Conservation (phyloP, 2,113 vertebrate species). For the Xiphophorus hellerii region DNA sequence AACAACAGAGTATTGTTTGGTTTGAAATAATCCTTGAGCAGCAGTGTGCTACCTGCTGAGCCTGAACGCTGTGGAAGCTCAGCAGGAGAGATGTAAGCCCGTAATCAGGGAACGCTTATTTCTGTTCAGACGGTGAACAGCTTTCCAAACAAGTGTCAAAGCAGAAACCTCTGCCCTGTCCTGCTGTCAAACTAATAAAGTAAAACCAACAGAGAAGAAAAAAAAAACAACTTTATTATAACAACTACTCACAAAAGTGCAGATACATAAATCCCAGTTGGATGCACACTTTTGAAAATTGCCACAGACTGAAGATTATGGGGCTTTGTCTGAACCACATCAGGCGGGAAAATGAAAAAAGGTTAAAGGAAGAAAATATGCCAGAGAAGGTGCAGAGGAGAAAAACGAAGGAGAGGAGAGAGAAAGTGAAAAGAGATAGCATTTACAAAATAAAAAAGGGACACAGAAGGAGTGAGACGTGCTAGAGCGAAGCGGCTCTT, state of each 20-base stretch:
- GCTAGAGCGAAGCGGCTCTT: conserved; percentile 57
- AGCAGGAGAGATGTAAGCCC: conserved; percentile 8
- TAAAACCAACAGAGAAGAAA: no score
- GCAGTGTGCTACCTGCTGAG: conserved; percentile 24
- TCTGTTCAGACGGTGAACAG: neutral
- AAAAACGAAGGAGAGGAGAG: conserved; percentile 29
- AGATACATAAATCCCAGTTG: neutral
- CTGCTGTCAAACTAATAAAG: conserved; percentile 49
- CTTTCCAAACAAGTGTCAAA: conserved; percentile 52
- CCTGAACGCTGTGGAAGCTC: conserved; percentile 12
- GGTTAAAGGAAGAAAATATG: neutral
- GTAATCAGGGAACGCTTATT: conserved; percentile 41
- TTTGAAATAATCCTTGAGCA: neutral
- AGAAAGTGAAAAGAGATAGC: conserved; percentile 17
- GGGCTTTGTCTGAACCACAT: conserved; percentile 26
- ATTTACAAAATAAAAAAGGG: conserved; percentile 16
- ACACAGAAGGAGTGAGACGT: conserved; percentile 35
- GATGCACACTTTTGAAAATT: conserved; percentile 6
- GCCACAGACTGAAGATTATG: neutral
- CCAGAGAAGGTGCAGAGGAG: conserved; percentile 11
- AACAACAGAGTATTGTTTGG: neutral
- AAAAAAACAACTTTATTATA: neutral
- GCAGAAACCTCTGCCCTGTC: conserved; percentile 49
- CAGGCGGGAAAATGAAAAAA: conserved; percentile 1
- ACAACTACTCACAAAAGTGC: neutral